Base-by-base conservation (phyloP, 2,797 vertebrate species). In the Poeciliopsis presidionis region DNA sequence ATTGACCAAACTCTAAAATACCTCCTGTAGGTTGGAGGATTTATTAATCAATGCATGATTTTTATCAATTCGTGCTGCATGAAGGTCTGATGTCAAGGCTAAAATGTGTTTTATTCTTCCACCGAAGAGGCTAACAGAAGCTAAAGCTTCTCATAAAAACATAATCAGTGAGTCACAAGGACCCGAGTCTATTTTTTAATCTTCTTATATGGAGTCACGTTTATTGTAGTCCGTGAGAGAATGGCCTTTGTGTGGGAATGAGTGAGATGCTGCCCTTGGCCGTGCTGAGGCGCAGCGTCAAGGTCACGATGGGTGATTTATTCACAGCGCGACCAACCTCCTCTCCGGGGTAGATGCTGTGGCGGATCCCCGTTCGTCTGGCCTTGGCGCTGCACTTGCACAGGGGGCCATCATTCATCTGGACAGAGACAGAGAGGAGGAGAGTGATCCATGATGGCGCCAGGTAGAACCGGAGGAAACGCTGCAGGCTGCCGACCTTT, bases 351-450 rank as follows among this genome's bases (percentile, higher is more conserved):
- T 99, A 99, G 94, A 99, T 99, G 94, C 97, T 98, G 93, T 99
- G 98, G 84, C 98, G 96, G 85, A 99, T 99, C 87, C 98, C 98
- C 0, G 98, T 99, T 74, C 97, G 95, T 79, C 97, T 96, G 77
- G 98, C 97, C 95, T 99, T 99, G 80, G 97, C 96, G 13, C 98
- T 99, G 94, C 98, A 99, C 90, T 99, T 99, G 92, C 98, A 99
- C 89, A 99, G 80, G 59, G 98, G 98, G 12, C 98, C 98, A 82
- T 99, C 98, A 84, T 99, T 99, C 98, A 99, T 99, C 98, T 99
- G 95, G 82, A 90, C 88, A 88, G 75, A 87, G 39, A 80, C 82
- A 86, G 88, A 65, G 78, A 87, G 25, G 20, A 53, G 8, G 20
- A 53, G 20, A 53, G 49, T 3, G 49, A 53, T 53, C 49, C 49